Evolutionary conservation across 2,888 invertebrate genomes (phyloP).

Genomic region (Tetramorium bicarinatum): DNA sequence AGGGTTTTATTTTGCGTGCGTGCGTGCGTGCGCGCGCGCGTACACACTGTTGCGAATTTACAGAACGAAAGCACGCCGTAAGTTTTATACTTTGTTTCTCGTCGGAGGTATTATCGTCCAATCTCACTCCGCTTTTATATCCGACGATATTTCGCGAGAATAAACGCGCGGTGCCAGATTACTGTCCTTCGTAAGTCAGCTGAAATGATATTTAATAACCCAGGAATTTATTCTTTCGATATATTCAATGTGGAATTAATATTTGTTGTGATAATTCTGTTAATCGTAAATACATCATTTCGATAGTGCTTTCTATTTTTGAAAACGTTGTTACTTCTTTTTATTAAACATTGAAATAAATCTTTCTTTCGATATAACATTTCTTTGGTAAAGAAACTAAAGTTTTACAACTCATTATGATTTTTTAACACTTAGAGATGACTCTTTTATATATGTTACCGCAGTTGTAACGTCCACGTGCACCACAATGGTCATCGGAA

Average conservation of each 20-base stretch:
- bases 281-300: constrained; percentile 9
- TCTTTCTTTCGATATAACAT: not conserved
- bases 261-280: not conserved
- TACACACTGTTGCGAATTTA: constrained; percentile 63
- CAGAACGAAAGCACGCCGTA: constrained; percentile 61
- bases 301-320: not conserved
- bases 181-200: constrained; percentile 44
- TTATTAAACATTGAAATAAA: not conserved
- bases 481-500: constrained; percentile 63
- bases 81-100: constrained; percentile 67
- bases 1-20: constrained; percentile 33
- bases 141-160: constrained; percentile 33
- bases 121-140: constrained; percentile 24
- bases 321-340: not conserved
- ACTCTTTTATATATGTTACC: constrained; percentile 60
- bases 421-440: constrained; percentile 34
- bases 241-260: not conserved
- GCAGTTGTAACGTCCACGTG: constrained; percentile 54
- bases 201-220: constrained; percentile 41
- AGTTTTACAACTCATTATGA: constrained; percentile 49
- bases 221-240: not conserved
- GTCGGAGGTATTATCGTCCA: constrained; percentile 56
- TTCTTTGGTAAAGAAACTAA: constrained; percentile 1
- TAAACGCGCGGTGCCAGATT: constrained; percentile 59
- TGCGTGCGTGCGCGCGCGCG: not conserved